Evolutionary conservation across 2,113 vertebrate species (phyloP).

Genomic region (Tupaia tana): DNA sequence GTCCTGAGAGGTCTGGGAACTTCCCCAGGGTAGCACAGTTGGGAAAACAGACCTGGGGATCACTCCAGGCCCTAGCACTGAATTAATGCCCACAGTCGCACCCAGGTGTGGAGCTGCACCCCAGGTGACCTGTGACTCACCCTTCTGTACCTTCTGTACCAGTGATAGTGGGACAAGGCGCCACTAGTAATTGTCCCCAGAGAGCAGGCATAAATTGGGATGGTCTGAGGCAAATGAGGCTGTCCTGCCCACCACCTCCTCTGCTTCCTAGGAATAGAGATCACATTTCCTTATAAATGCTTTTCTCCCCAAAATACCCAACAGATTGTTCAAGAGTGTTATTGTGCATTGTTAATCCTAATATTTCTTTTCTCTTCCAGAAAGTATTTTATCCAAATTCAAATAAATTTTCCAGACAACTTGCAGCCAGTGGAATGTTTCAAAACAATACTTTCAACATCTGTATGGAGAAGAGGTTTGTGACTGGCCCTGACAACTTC

Average conservation of each 20-base stretch:
- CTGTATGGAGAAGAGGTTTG: constrained; percentile 83
- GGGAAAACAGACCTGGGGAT: neutral
- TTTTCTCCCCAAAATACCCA: neutral
- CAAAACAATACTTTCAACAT: constrained; percentile 86
- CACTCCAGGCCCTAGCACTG: neutral
- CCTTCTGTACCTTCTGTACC: no score
- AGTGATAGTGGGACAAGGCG: fast-evolving
- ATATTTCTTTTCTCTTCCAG: constrained; percentile 71
- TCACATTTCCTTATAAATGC: neutral
- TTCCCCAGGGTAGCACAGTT: fast-evolving
- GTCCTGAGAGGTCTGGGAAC: neutral
- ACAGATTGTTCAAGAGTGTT: fast-evolving
- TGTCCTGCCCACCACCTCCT: neutral
- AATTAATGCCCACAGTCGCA: no score
- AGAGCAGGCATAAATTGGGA: fast-evolving
- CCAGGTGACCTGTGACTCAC: no score
- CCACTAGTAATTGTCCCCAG: fast-evolving
- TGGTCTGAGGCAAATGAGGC: neutral
- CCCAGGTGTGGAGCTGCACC: no score
- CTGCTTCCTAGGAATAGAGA: neutral
- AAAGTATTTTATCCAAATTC: constrained; percentile 79
- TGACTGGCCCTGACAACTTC: constrained; percentile 78
- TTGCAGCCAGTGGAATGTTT: constrained; percentile 84
- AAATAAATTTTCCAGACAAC: constrained; percentile 77
- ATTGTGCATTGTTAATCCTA: fast-evolving